phyloP scores from a whole-genome alignment of 2,113 vertebrate genomes.

The Phrynosoma platyrhinos region DNA sequence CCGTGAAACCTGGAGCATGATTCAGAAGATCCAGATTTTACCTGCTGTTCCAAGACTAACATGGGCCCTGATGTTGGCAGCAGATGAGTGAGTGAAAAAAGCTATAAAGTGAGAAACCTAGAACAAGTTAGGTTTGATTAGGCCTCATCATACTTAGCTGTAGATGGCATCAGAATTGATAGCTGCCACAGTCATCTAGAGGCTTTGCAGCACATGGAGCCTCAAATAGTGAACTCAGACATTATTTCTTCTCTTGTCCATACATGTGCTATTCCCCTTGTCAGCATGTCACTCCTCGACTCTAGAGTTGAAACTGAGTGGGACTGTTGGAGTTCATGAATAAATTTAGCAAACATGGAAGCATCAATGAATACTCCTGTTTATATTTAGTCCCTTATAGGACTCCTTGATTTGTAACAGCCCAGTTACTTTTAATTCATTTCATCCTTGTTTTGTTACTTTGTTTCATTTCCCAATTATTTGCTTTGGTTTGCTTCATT shows the following conservation, averaged over 20 bases:
- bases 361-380: background rate
- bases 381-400: background rate
- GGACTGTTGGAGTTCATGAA: background rate
- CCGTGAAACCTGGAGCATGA: background rate
- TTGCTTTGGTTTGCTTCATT: slow-evolving; percentile 36
- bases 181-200: background rate
- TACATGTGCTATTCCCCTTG: background rate
- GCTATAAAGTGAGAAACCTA: background rate
- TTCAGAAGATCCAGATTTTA: background rate
- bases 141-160: no score
- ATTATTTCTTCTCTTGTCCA: background rate
- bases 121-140: background rate
- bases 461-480: slow-evolving; percentile 25
- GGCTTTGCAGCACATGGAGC: background rate
- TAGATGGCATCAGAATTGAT: background rate
- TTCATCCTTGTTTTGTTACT: slow-evolving; percentile 32
- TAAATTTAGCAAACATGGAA: background rate
- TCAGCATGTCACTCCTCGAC: background rate
- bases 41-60: background rate
- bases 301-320: background rate
- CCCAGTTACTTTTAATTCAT: slow-evolving; percentile 19
- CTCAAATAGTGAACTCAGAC: background rate
- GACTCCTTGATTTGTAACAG: slow-evolving; percentile 29
- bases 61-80: background rate
- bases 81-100: background rate